A percentile compares a stretch with the other conserved stretches of the same genome.
Conservation (phyloP, 1,140 invertebrate genomes). For the Drosophila nigromelanica region DNA sequence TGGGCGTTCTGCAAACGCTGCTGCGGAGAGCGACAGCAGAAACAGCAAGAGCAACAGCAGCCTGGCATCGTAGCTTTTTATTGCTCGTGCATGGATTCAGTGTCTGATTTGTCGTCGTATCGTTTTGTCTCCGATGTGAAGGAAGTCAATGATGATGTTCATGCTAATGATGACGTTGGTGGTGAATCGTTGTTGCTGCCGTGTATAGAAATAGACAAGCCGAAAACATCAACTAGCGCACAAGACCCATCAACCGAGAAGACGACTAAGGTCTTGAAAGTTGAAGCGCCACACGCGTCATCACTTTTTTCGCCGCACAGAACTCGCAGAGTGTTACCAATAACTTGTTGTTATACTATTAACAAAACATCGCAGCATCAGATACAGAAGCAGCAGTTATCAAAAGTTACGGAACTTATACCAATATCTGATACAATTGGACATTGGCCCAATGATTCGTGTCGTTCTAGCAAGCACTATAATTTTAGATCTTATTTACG, state of each 20-base stretch:
- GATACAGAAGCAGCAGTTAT: slow-evolving; percentile 10
- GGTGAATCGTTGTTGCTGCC: slow-evolving; percentile 58
- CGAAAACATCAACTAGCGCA: slow-evolving; percentile 67
- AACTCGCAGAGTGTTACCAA: slow-evolving; percentile 68
- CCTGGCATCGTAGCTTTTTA: slow-evolving; percentile 60
- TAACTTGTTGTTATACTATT: slow-evolving; percentile 80
- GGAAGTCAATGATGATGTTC: slow-evolving; percentile 45
- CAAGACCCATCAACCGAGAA: slow-evolving; percentile 45
- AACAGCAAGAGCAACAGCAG: slow-evolving; percentile 49
- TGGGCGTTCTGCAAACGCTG: slow-evolving; percentile 72
- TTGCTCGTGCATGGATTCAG: slow-evolving; percentile 69
- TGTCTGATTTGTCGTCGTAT: slow-evolving; percentile 83
- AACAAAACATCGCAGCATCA: slow-evolving; percentile 55
- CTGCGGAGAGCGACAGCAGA: slow-evolving; percentile 63
- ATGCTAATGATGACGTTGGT: slow-evolving; percentile 65
- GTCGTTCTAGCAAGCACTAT: slow-evolving; percentile 15
- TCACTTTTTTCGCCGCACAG: slow-evolving; percentile 56
- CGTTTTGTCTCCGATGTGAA: slow-evolving; percentile 81
- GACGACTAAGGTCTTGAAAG: slow-evolving; percentile 45
- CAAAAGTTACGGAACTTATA: slow-evolving; percentile 4
- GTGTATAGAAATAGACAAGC: slow-evolving; percentile 77
- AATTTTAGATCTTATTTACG: slow-evolving; percentile 13
- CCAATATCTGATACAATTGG: slow-evolving; percentile 9
- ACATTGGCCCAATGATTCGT: slow-evolving; percentile 38
- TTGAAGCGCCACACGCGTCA: slow-evolving; percentile 58